Conservation (phyloP, 2,888 invertebrate genomes). For the Ypsolopha scabrella region DNA sequence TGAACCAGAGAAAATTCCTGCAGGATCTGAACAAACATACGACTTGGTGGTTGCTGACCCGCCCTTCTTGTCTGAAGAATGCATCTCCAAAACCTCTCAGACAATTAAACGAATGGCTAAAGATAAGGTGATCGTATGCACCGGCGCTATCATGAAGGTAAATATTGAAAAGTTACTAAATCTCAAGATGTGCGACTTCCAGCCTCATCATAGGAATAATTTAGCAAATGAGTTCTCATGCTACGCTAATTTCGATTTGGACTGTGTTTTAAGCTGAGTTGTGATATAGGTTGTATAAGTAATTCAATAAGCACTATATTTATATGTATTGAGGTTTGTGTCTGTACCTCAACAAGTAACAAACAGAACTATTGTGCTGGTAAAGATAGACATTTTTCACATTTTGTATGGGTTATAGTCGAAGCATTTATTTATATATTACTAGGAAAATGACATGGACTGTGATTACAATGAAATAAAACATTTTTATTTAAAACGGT, state of each 20-base stretch:
- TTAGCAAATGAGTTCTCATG: constrained; percentile 94
- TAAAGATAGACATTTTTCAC: too few species aligned
- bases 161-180: constrained; percentile 73
- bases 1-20: constrained; percentile 75
- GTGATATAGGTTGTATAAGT: background rate
- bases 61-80: constrained; percentile 94
- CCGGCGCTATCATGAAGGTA: constrained; percentile 86
- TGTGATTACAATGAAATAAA: constrained; percentile 25
- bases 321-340: too few species aligned
- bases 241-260: constrained; percentile 88
- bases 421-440: background rate
- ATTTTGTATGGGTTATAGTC: too few species aligned
- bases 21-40: constrained; percentile 71
- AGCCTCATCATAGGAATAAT: constrained; percentile 88
- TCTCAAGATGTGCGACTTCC: constrained; percentile 76
- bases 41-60: constrained; percentile 94
- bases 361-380: too few species aligned
- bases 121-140: constrained; percentile 86
- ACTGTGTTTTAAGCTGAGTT: constrained; percentile 43
- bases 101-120: constrained; percentile 82
- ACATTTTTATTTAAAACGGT: constrained; percentile 35
- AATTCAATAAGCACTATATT: too few species aligned
- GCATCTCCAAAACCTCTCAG: constrained; percentile 83
- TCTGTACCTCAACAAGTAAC: too few species aligned
- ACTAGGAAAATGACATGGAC: background rate